Conservation (phyloP, 23 tunicate species). For the Phallusia fumigata region DNA sequence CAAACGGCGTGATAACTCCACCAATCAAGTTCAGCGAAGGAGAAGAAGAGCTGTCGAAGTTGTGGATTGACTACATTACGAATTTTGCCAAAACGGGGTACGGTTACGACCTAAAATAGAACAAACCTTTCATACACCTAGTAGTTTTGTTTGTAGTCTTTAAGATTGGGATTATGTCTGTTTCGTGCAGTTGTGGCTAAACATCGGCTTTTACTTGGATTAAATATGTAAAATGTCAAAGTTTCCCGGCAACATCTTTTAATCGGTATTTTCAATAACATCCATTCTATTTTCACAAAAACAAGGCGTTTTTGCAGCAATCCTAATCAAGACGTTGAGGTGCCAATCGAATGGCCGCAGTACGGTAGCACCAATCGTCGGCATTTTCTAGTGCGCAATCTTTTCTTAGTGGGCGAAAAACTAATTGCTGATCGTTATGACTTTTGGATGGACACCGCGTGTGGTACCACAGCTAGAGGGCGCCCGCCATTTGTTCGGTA, state of each 20-base stretch:
- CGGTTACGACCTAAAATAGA: background rate
- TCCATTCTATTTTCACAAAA: too few species aligned
- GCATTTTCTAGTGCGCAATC: too few species aligned
- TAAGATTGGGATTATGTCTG: too few species aligned
- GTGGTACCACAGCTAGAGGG: too few species aligned
- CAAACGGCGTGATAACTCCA: background rate
- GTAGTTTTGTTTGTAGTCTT: background rate
- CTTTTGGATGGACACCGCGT: too few species aligned
- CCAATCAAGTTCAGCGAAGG: background rate
- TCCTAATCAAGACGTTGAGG: constrained; percentile 11
- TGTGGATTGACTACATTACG: constrained; percentile 15
- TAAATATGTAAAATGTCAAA: background rate
- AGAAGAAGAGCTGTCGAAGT: constrained; percentile 1
- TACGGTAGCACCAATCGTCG: background rate
- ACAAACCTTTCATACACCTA: background rate
- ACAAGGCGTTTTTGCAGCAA: constrained; percentile 15
- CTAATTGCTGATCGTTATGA: too few species aligned
- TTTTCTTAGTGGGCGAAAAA: too few species aligned
- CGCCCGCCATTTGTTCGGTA: too few species aligned
- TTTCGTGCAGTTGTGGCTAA: too few species aligned
- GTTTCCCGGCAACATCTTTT: too few species aligned
- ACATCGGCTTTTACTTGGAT: too few species aligned
- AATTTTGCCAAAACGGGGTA: constrained; percentile 36
- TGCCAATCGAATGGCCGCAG: constrained; percentile 22
- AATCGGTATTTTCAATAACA: too few species aligned